Conservation (phyloP, 1,140 invertebrate species). For the Aphelenchoides besseyi region DNA sequence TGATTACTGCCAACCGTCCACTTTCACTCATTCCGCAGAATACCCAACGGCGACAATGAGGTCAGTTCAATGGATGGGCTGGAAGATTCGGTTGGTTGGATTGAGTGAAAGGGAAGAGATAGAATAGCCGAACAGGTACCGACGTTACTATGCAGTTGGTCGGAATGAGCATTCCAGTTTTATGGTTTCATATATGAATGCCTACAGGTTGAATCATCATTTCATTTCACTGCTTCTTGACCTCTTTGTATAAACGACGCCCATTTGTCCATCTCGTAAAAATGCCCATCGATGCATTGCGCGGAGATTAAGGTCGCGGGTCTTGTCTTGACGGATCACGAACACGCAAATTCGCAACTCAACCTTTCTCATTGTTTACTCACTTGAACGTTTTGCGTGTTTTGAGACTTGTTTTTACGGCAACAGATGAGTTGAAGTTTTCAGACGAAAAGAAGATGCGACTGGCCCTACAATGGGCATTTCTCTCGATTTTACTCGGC, state of each 20-base stretch:
- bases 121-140: background rate
- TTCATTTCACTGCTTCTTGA: background rate
- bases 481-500: too few species aligned
- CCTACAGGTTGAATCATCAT: background rate
- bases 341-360: background rate
- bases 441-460: too few species aligned
- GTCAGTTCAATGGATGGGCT: background rate
- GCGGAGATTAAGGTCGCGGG: slow-evolving; percentile 1
- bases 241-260: background rate
- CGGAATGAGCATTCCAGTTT: background rate
- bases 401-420: background rate
- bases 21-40: background rate
- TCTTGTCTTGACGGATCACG: background rate
- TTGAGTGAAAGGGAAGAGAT: background rate
- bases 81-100: background rate
- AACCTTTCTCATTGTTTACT: too few species aligned
- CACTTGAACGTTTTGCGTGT: background rate
- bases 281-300: background rate
- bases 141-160: background rate
- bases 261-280: background rate
- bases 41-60: too few species aligned
- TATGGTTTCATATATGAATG: background rate
- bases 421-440: too few species aligned
- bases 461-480: too few species aligned
- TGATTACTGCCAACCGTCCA: background rate